Percentiles rank a stretch among this genome's conserved stretches.
phyloP scores from a whole-genome alignment of 2,113 vertebrate genomes.

The Panurus biarmicus region DNA sequence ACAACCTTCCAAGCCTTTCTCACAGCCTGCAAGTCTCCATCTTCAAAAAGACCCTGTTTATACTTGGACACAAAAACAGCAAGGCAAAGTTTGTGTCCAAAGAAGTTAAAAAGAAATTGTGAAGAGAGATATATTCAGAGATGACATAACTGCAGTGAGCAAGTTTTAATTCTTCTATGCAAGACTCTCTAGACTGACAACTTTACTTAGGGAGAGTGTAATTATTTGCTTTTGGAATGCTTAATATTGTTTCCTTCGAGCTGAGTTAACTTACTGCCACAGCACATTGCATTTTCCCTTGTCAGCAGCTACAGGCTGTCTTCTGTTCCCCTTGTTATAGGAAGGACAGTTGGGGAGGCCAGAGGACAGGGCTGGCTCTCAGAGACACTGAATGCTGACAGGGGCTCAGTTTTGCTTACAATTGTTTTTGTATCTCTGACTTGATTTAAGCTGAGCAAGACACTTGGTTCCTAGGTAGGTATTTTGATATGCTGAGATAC shows the following conservation, averaged over 20 bases:
- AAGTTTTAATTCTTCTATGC: not conserved
- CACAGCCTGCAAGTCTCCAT: not conserved
- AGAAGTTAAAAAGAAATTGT: not conserved
- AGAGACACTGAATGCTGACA: not conserved
- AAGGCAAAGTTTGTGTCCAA: not conserved
- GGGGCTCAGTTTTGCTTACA: not conserved
- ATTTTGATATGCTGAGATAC: not conserved
- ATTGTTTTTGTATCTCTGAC: not conserved
- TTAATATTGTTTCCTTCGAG: conserved; percentile 8
- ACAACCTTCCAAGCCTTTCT: not conserved
- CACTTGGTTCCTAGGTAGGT: not conserved
- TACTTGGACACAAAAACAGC: not conserved
- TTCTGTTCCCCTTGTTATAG: not conserved
- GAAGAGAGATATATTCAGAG: not conserved
- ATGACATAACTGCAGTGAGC: not conserved
- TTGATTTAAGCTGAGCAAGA: not conserved
- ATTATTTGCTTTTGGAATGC: conserved; percentile 6
- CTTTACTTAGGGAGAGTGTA: not conserved
- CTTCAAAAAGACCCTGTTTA: not conserved
- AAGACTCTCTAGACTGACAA: not conserved
- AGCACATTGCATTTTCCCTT: not conserved
- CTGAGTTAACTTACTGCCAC: not conserved
- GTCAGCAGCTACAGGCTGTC: not conserved
- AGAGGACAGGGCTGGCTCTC: not conserved
- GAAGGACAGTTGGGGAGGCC: not conserved